Base-by-base conservation (phyloP, 1,140 invertebrate genomes). In the Phymastichus coffea region DNA sequence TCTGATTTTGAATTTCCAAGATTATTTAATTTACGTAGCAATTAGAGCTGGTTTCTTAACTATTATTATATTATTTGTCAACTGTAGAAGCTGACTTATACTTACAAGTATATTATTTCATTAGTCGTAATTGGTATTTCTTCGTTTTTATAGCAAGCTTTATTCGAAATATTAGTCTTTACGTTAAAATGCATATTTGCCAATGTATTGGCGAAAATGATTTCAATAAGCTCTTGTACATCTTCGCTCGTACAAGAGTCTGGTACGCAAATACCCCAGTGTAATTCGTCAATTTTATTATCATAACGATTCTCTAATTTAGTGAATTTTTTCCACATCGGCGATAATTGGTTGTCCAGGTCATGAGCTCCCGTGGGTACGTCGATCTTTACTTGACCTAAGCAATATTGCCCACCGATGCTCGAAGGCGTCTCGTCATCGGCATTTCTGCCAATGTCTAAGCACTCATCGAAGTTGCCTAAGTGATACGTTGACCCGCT, bases 381-480 rank as follows among this genome's bases (percentile, higher is more conserved):
- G 62, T 77, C 69, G 38, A 83, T 74, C 44, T 67, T 64, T 17
- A 84, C 71, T 57, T 81, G 81, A 0, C 82, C 81, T 1, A 88
- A 73, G 68, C 87, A 88, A 70, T 88, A 88, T 64, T 86, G 82
- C 1, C 84, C 83, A 28, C 73, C 66, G 6, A 86, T 77, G 2
- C 59, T 57, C 20, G 26, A 10, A 12, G 71, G 66, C 4, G 64
- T 19, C 3, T 68, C 51, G 2, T 72, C 69, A 14, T 75, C 57
- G 0, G 65, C 62, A 19, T 57, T 57, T 17, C 19, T 40, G 1
- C 71, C 76, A 12, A 74, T 72, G 15, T 72, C 64, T 0, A 87
- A 67, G 57, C 87, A 89, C 71, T 89, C 85, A 65, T 89, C 86
- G 64, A 85, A 88, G 70, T 88, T 88, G 4, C 86, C 87, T 25